These are phyloP conservation scores for Gastrophysa polygoni DNA, from an alignment of 2,888 invertebrate species.

Conservation along the genomic window DNA sequence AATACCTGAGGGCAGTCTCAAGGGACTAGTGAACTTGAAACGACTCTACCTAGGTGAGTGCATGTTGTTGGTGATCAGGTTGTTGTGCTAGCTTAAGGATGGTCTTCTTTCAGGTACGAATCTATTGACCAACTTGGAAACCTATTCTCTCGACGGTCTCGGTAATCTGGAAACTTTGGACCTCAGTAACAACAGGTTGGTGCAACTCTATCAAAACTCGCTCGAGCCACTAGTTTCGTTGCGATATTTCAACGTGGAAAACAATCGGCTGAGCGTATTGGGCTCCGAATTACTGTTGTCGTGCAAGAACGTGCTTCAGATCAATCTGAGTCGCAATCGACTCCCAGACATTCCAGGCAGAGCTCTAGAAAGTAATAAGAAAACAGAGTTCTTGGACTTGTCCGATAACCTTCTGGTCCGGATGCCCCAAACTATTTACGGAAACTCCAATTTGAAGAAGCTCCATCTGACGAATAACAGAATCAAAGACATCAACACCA, in stretches of 20 bases:
- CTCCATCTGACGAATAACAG: slow-evolving; percentile 82
- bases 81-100: not conserved
- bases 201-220: slow-evolving; percentile 68
- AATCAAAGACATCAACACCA: slow-evolving; percentile 71
- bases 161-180: slow-evolving; percentile 74
- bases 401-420: slow-evolving; percentile 78
- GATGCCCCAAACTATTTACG: slow-evolving; percentile 73
- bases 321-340: slow-evolving; percentile 74
- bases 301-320: slow-evolving; percentile 13
- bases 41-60: slow-evolving; percentile 72
- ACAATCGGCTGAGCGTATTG: slow-evolving; percentile 76
- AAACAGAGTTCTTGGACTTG: slow-evolving; percentile 75
- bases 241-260: slow-evolving; percentile 74
- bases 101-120: slow-evolving; percentile 68
- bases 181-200: slow-evolving; percentile 74
- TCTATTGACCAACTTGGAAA: slow-evolving; percentile 71
- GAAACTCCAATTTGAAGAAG: slow-evolving; percentile 70
- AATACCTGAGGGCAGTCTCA: slow-evolving; percentile 69
- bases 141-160: slow-evolving; percentile 72
- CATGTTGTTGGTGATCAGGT: not conserved
- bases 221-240: slow-evolving; percentile 69
- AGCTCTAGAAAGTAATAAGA: slow-evolving; percentile 66
- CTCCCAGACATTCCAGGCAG: slow-evolving; percentile 71
- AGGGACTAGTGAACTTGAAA: slow-evolving; percentile 69
- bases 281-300: slow-evolving; percentile 67